Percentiles rank a stretch among this genome's conserved stretches.
phyloP scores from a whole-genome alignment of 2,113 vertebrate genomes.

The Sorex fumeus region DNA sequence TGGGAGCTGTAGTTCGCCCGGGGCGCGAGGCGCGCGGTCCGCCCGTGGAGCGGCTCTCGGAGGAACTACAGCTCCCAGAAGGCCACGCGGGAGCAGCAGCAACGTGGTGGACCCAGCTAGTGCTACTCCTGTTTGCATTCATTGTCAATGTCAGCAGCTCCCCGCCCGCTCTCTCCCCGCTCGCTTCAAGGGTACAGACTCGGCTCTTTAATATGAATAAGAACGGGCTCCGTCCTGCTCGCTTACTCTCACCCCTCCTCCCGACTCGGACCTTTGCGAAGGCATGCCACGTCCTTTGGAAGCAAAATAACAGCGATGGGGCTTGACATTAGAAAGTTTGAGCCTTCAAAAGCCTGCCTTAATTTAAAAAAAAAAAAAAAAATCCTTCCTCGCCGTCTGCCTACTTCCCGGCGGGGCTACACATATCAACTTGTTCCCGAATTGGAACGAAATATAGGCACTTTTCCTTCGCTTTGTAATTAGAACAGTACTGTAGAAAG shows the following conservation, averaged over 20 bases:
- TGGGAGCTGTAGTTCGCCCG: constrained; percentile 85
- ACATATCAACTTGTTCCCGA: neutral
- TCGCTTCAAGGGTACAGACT: constrained; percentile 72
- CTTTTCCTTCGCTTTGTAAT: constrained; percentile 41
- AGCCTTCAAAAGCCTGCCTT: constrained; percentile 24
- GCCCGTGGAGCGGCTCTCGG: neutral
- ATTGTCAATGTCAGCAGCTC: constrained; percentile 84
- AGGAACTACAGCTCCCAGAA: constrained; percentile 89
- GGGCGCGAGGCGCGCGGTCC: neutral
- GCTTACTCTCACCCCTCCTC: neutral
- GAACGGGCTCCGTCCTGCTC: neutral
- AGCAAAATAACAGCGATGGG: neutral
- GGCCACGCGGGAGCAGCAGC: constrained; percentile 69
- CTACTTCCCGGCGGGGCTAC: constrained; percentile 6
- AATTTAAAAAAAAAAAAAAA: constrained; percentile 9
- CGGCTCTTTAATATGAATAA: constrained; percentile 71
- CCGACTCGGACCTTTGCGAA: neutral
- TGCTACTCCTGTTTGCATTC: constrained; percentile 78
- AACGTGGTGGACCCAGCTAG: constrained; percentile 71
- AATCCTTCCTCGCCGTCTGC: neutral
- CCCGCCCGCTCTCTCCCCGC: constrained; percentile 2
- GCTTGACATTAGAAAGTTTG: constrained; percentile 71
- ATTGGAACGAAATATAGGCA: neutral
- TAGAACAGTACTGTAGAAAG: constrained; percentile 51
- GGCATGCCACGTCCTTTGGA: neutral